Conservation (phyloP, 1,140 invertebrate species). For the Harlomillsia oculata region DNA sequence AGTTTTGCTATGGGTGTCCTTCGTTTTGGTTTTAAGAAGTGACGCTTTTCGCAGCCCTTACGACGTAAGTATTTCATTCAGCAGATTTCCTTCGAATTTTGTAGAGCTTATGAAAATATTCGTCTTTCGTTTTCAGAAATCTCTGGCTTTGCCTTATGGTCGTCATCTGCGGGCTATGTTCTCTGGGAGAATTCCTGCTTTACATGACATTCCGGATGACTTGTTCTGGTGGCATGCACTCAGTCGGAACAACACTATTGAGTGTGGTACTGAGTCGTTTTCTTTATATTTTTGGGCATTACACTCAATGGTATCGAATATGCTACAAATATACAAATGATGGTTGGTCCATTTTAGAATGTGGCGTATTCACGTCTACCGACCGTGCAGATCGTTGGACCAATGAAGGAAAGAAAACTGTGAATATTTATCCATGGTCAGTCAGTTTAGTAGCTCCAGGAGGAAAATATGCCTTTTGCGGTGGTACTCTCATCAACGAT, state of each 20-base stretch:
- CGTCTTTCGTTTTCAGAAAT: conserved; percentile 1
- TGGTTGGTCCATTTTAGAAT: too few species aligned
- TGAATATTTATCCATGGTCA: conserved; percentile 25
- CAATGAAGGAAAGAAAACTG: conserved; percentile 1
- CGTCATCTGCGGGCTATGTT: conserved; percentile 4
- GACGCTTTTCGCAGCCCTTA: too few species aligned
- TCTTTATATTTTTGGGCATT: too few species aligned
- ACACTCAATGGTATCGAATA: too few species aligned
- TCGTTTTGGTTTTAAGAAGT: too few species aligned
- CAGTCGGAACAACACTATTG: conserved; percentile 19
- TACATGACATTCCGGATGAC: neutral
- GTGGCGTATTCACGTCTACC: conserved; percentile 5
- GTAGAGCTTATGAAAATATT: neutral
- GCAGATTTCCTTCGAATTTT: too few species aligned
- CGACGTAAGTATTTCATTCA: too few species aligned
- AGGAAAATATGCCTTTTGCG: conserved; percentile 17
- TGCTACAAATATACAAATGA: too few species aligned
- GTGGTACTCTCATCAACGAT: conserved; percentile 22
- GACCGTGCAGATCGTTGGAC: conserved; percentile 9
- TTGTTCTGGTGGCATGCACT: conserved; percentile 14
- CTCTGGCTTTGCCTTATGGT: conserved; percentile 14
- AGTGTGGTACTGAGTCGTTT: too few species aligned
- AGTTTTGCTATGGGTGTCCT: too few species aligned
- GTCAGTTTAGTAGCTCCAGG: conserved; percentile 25
- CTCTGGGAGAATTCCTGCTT: neutral